Conservation (phyloP, 1,140 invertebrate species). For the Euwallacea fornicatus region DNA sequence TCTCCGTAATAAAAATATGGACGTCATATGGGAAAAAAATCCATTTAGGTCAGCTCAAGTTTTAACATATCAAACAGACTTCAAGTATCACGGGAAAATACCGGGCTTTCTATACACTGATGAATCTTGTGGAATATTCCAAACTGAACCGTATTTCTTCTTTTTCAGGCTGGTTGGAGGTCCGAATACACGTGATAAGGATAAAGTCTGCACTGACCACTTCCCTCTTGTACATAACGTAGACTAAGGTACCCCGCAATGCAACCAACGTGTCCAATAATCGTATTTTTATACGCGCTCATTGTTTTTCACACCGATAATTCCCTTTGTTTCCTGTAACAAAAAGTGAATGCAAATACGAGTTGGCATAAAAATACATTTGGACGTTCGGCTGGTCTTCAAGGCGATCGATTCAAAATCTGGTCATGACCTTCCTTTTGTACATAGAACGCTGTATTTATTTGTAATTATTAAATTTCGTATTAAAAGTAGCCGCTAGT, state of each 20-base stretch:
- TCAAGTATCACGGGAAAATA: too few relatives aligned
- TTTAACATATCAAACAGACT: too few relatives aligned
- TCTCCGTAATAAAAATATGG: too few relatives aligned
- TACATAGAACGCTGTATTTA: slow-evolving; percentile 26
- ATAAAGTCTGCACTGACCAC: not conserved
- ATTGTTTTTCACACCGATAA: not conserved
- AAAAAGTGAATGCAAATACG: slow-evolving; percentile 8
- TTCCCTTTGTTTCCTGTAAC: not conserved
- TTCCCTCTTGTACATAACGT: not conserved
- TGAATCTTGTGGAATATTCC: too few relatives aligned
- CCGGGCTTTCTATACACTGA: too few relatives aligned
- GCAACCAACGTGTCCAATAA: not conserved
- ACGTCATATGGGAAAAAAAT: too few relatives aligned
- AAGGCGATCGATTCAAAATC: slow-evolving; percentile 27
- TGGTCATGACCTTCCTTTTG: slow-evolving; percentile 24
- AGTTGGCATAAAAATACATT: slow-evolving; percentile 4
- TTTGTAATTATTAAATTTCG: slow-evolving; percentile 25
- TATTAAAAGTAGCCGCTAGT: not conserved
- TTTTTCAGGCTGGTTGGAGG: slow-evolving; percentile 53
- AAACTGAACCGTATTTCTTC: slow-evolving; percentile 32
- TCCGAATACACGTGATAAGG: slow-evolving; percentile 55
- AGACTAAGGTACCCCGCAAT: not conserved
- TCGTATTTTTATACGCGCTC: not conserved
- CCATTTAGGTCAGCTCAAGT: too few relatives aligned
- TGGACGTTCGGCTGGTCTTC: slow-evolving; percentile 12